A percentile compares a stretch with the other conserved stretches of the same genome.
These are phyloP conservation scores for Hypotaenidia philippensis DNA, from an alignment of 2,797 vertebrate genomes.

Conservation along the genomic window DNA sequence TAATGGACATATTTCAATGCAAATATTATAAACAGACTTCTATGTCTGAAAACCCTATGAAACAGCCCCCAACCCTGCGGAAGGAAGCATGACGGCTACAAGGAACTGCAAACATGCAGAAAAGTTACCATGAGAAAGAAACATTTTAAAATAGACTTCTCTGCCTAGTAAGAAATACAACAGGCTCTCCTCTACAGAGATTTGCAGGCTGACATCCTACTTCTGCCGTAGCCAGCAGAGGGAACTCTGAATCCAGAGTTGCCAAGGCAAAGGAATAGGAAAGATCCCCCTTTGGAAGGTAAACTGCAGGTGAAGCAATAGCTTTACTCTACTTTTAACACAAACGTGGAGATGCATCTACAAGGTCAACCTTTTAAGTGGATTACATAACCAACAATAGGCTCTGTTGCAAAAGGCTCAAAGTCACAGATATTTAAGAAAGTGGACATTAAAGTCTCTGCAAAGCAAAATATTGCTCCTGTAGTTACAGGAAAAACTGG, in stretches of 20 bases:
- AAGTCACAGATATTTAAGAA: not conserved
- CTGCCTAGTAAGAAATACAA: not conserved
- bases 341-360: not conserved
- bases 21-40: not conserved
- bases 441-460: not conserved
- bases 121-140: not conserved
- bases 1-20: not conserved
- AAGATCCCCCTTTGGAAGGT: not conserved
- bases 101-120: not conserved
- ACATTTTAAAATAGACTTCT: not conserved
- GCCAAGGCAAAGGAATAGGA: not conserved
- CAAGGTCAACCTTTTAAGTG: not conserved
- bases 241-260: slow-evolving; percentile 10
- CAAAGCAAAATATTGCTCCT: not conserved
- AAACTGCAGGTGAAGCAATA: not conserved
- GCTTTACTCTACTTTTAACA: not conserved
- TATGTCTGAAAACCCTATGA: not conserved
- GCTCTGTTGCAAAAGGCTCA: not conserved
- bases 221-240: slow-evolving; percentile 11
- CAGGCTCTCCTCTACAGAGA: not conserved
- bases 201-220: not conserved
- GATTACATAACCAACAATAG: not conserved
- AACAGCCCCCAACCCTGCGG: not conserved
- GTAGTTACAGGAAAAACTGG: not conserved
- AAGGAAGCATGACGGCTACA: not conserved